A percentile compares a stretch with the other conserved stretches of the same genome.
Evolutionary conservation across 2,888 invertebrate species (phyloP).

Genomic region (Trileptium ribeirensis): DNA sequence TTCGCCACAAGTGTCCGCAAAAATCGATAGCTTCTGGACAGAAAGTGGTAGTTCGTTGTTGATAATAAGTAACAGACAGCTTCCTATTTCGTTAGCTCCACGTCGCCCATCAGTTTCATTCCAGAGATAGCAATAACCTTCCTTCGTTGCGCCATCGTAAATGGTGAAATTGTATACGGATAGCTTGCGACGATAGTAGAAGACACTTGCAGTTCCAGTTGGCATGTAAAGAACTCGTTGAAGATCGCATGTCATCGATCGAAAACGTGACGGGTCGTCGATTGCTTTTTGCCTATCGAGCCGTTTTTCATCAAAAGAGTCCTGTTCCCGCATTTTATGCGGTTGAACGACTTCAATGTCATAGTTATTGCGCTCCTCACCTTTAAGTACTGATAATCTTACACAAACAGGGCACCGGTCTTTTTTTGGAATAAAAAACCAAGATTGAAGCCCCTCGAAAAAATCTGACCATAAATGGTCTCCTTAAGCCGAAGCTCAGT

Average conservation of each 20-base stretch:
- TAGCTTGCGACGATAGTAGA: conserved; percentile 18
- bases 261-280: not conserved
- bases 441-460: not conserved
- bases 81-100: too few relatives aligned
- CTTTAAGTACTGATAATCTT: not conserved
- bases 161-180: conserved; percentile 12
- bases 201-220: not conserved
- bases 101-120: too few relatives aligned
- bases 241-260: conserved; percentile 1
- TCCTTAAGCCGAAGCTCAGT: not conserved
- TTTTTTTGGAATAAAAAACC: conserved; percentile 15
- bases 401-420: conserved; percentile 2
- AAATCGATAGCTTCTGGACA: too few relatives aligned
- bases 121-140: conserved; percentile 20
- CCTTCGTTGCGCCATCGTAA: not conserved
- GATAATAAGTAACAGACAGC: too few relatives aligned
- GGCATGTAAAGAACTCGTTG: conserved; percentile 5
- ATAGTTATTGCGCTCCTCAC: not conserved
- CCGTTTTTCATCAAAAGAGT: not conserved
- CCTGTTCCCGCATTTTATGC: not conserved
- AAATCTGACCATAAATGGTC: not conserved
- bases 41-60: too few relatives aligned
- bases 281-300: not conserved
- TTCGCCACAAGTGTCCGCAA: too few relatives aligned
- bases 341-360: not conserved